Conservation (phyloP, 2,113 vertebrate species). For the Procapra przewalskii region DNA sequence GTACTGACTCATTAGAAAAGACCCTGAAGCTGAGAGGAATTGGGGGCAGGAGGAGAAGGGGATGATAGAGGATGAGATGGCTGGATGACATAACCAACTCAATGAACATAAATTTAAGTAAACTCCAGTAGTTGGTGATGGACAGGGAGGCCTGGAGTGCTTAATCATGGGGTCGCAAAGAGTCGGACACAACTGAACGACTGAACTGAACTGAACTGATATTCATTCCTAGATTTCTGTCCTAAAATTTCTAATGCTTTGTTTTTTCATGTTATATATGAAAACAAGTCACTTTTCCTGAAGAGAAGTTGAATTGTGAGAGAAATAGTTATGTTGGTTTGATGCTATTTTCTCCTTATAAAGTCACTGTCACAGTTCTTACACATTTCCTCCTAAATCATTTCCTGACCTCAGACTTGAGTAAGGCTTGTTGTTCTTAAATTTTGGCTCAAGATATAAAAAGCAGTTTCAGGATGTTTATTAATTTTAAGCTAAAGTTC, state of each 20-base stretch:
- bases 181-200: too few species aligned
- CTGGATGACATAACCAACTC: too few species aligned
- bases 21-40: too few species aligned
- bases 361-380: not conserved
- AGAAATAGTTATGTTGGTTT: not conserved
- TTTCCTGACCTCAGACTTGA: not conserved
- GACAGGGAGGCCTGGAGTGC: too few species aligned
- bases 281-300: not conserved
- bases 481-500: not conserved
- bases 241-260: not conserved
- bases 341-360: not conserved
- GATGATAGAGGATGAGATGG: too few species aligned
- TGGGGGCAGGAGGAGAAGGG: too few species aligned
- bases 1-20: too few species aligned
- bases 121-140: too few species aligned
- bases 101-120: too few species aligned
- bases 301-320: not conserved
- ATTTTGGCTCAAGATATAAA: not conserved
- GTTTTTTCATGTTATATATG: not conserved
- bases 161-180: too few species aligned
- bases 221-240: not conserved
- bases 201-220: too few species aligned
- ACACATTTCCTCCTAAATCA: slow-evolving; percentile 11
- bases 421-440: not conserved
- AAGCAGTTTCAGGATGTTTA: not conserved